Base-by-base conservation (phyloP, 1,140 invertebrate genomes). In the Tetragnatha versicolor region DNA sequence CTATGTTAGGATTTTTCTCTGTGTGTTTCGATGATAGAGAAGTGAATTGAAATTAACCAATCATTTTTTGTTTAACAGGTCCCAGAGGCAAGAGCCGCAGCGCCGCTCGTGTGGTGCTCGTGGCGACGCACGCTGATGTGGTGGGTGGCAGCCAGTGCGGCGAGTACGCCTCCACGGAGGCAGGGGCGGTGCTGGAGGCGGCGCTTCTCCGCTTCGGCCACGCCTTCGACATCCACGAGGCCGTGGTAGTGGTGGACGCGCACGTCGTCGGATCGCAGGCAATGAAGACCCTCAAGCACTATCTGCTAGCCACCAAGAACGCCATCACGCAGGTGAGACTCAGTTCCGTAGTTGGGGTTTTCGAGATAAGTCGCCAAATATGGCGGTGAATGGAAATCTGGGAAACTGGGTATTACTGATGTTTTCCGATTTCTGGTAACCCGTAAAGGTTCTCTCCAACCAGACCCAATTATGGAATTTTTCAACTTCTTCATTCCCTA, bases 51-150 rank as follows among this genome's bases (percentile, higher is more conserved):
- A n/a, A n/a, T n/a, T n/a, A n/a, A n/a, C n/a, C n/a, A n/a, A n/a
- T n/a, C n/a, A n/a, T 22, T 0, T 55, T 39, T 22, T 47, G 1
- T 47, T 49, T 53, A n/a, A 9, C 81, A 90, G 90, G 88, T 81
- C 85, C 87, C 49, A 87, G 87, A 83, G 90, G 90, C 39, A 87
- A 87, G 80, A 85, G 87, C 3, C 86, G 85, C 31, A 85, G 86
- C 73, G 83, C 85, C 47, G 84, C 87, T 3, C 83, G 86, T 69
- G 89, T 93, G 4, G 84, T 91, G 9, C 84, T 93, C 29, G 86
- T 93, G 7, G 92, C 90, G 7, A 92, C 91, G 0, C 91, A 93
- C 83, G 90, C 91, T 12, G 90, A 91, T 82, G 81, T 84, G 5
- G 86, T 87, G 0, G 82, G 86, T 17, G 72, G 49, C 58, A 86